A percentile compares a stretch with the other conserved stretches of the same genome.
phyloP scores from a whole-genome alignment of 2,888 invertebrate species.

The Halictus ligatus region DNA sequence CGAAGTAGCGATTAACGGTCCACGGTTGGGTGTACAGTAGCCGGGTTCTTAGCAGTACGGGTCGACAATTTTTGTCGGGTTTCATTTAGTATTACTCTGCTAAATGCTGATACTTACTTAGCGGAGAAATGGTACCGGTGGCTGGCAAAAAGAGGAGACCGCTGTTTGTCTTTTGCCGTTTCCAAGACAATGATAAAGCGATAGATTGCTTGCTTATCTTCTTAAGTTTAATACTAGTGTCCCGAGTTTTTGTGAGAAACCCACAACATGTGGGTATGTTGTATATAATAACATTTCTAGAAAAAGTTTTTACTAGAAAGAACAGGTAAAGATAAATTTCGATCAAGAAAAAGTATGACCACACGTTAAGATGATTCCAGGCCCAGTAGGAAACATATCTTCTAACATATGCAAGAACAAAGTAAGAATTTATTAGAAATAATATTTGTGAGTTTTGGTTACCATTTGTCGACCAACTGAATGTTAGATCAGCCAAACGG shows the following conservation, averaged over 20 bases:
- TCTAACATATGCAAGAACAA: too few relatives aligned
- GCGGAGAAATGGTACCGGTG: neutral
- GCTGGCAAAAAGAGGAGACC: neutral
- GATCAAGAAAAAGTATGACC: neutral
- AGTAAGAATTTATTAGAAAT: too few relatives aligned
- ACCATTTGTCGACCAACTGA: neutral
- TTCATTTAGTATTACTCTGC: neutral
- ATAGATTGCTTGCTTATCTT: neutral
- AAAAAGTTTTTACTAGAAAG: neutral
- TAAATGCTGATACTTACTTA: neutral
- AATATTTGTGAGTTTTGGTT: neutral
- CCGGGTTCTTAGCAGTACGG: neutral
- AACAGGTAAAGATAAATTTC: neutral
- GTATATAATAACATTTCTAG: too few relatives aligned
- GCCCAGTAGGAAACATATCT: too few relatives aligned
- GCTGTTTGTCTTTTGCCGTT: neutral
- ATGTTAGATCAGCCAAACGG: neutral
- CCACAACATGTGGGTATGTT: too few relatives aligned
- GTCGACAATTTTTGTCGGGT: neutral
- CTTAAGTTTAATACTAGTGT: too few relatives aligned
- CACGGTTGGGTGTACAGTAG: neutral
- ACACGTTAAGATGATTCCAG: too few relatives aligned
- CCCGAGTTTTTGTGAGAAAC: neutral
- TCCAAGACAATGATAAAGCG: neutral
- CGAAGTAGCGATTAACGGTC: conserved; percentile 22